phyloP scores from a whole-genome alignment of 2,888 invertebrate genomes.

The Chorisops tibialis region DNA sequence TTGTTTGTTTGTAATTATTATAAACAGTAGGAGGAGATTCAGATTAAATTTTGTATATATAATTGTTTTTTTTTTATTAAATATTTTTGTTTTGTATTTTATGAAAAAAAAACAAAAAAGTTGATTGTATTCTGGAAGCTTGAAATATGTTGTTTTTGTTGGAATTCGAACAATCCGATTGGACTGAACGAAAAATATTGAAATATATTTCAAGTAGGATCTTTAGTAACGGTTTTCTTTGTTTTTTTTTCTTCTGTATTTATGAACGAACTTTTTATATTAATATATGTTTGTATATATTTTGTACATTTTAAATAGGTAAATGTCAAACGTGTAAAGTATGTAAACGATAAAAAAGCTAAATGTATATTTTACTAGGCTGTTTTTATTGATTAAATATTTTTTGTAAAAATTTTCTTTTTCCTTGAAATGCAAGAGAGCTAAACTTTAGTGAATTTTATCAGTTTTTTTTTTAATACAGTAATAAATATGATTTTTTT shows the following conservation, averaged over 20 bases:
- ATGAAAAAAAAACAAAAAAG: too few relatives aligned
- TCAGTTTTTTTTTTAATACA: too few relatives aligned
- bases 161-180: background rate
- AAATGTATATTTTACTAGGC: background rate
- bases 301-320: background rate
- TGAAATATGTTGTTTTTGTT: background rate
- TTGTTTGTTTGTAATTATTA: background rate
- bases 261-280: too few relatives aligned
- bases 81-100: background rate
- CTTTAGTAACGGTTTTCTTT: too few relatives aligned
- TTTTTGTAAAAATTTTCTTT: too few relatives aligned
- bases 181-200: background rate
- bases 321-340: too few relatives aligned
- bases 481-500: too few relatives aligned
- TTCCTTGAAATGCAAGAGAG: too few relatives aligned
- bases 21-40: conserved; percentile 1
- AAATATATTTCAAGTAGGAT: background rate
- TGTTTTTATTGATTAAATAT: too few relatives aligned
- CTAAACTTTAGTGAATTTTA: too few relatives aligned
- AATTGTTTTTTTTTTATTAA: background rate
- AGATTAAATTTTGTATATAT: background rate
- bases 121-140: conserved; percentile 15
- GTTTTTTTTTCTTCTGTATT: too few relatives aligned
- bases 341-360: conserved; percentile 18
- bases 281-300: too few relatives aligned